Evolutionary conservation across 2,888 invertebrate species (phyloP), one percentile per base, ranked within the genome.

Genomic region (Caenorhabditis sp.): DNA sequence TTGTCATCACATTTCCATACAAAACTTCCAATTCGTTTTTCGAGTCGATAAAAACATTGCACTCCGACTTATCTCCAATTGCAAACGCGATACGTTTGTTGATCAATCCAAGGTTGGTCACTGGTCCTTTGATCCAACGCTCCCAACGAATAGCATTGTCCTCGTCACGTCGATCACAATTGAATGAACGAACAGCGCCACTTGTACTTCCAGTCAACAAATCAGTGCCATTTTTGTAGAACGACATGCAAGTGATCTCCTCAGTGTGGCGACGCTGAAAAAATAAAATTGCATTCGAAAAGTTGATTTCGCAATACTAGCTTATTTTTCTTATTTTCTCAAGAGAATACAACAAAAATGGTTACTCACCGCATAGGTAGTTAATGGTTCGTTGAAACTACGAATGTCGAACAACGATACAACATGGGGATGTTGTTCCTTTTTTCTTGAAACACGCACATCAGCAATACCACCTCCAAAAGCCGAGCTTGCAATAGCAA

Each of bases 341-440:
- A 50, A 50, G n/a, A 50, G 10, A 2, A 19, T n/a, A 2, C 12
- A 27, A 54, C 17, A 59, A 19, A 23, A 37, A 36, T 10, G 8
- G 5, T 49, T 43, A 23, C 58, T 63, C 27, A 69, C 76, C 31
- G 59, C 58, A 31, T 72, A 65, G 1, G 72, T 72, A 5, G 77
- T 75, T 6, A 79, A 36, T 10, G 79, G 77, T 19, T 75, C 75
- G 2, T 31, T 49, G 1, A 62, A 23, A 8, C 62, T 58, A 1
- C 79, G 69, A 17, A 70, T 58, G 58, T 79, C 79, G 21, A 74
- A 79, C 10, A 79, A 53, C 0, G 79, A 67, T n/a, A 79, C 49
- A 26, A 72, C 68, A 37, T 76, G 70, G 1, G 69, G 31, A 8
- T 61, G 51, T 3, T 58, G 19, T 37, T 71, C 72, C 17, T 12